phyloP scores from a whole-genome alignment of 1,140 invertebrate genomes.

The Vanessa tameamea region DNA sequence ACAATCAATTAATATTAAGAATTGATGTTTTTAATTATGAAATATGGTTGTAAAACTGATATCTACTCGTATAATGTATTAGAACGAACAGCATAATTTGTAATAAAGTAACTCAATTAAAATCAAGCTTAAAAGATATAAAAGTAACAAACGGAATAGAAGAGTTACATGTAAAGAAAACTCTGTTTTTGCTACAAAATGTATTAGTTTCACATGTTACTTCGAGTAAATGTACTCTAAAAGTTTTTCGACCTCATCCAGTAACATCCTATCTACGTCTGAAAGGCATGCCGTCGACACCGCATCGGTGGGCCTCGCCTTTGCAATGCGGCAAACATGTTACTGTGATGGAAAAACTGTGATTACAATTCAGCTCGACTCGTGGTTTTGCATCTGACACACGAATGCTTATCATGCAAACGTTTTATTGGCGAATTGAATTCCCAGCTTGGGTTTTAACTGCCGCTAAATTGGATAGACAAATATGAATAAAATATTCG shows the following conservation, averaged over 20 bases:
- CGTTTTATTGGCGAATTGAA: neutral
- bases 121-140: too few relatives aligned
- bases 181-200: neutral
- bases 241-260: neutral
- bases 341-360: slow-evolving; percentile 14
- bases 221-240: neutral
- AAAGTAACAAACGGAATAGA: too few relatives aligned
- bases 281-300: neutral
- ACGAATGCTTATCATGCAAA: slow-evolving; percentile 1
- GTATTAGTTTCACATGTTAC: neutral
- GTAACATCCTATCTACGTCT: neutral
- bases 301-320: slow-evolving; percentile 10
- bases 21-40: too few relatives aligned
- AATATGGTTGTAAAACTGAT: too few relatives aligned
- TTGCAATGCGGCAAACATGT: slow-evolving; percentile 26
- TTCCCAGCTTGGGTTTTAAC: neutral
- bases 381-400: slow-evolving; percentile 14
- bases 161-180: too few relatives aligned
- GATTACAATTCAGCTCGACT: slow-evolving; percentile 7
- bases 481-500: neutral
- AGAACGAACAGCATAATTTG: too few relatives aligned
- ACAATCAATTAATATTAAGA: too few relatives aligned
- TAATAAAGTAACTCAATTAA: too few relatives aligned
- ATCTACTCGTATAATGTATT: too few relatives aligned
- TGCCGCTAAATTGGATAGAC: neutral